These are phyloP conservation scores for Colistium nudipinnis DNA, from an alignment of 2,113 vertebrate species.

Conservation along the genomic window DNA sequence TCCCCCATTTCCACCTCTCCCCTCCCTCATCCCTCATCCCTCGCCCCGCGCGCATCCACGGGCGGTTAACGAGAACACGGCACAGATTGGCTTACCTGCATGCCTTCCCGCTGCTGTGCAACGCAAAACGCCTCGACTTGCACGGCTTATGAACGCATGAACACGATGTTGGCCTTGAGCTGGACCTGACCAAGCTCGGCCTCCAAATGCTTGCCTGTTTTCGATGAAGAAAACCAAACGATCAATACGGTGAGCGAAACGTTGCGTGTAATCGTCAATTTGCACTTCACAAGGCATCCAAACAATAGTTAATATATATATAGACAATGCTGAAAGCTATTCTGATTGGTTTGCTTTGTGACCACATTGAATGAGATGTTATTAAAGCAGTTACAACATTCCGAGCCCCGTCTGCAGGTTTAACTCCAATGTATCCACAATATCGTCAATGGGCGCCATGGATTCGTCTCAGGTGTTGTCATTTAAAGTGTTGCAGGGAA, in stretches of 20 bases:
- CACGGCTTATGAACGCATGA: no score
- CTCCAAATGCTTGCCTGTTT: no score
- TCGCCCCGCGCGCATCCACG: slow-evolving; percentile 54
- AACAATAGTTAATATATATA: no score
- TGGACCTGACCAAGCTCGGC: no score
- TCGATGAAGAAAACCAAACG: no score
- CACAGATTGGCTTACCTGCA: slow-evolving; percentile 63
- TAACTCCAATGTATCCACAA: neutral
- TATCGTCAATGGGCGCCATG: neutral
- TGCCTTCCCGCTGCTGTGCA: slow-evolving; percentile 47
- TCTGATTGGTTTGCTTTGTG: no score
- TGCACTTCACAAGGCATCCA: no score
- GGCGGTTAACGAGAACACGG: slow-evolving; percentile 66
- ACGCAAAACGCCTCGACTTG: slow-evolving; percentile 38
- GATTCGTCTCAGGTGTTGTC: slow-evolving; percentile 11
- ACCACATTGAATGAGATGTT: neutral
- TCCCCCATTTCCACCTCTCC: neutral
- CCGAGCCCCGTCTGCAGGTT: neutral
- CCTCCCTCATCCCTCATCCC: neutral
- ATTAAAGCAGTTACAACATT: neutral
- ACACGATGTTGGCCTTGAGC: no score
- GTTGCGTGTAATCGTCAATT: no score
- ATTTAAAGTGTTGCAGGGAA: slow-evolving; percentile 5
- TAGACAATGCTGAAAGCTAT: no score
- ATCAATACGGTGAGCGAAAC: no score